These are phyloP conservation scores for Drosophila nigricruria DNA, from an alignment of 2,888 invertebrate genomes.

Conservation along the genomic window DNA sequence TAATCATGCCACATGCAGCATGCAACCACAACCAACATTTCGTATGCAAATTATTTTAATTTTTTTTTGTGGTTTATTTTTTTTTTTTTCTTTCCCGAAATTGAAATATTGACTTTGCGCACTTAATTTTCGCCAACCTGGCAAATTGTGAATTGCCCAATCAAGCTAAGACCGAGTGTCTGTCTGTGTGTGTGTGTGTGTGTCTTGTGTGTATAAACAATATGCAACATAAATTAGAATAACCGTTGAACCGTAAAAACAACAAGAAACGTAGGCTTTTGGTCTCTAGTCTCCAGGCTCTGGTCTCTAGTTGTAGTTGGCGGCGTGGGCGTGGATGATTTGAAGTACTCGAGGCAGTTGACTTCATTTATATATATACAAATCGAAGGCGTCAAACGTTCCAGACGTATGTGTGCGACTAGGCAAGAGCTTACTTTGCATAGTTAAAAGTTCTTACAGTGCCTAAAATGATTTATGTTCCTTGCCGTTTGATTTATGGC, in stretches of 20 bases:
- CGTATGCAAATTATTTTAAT: constrained; percentile 69
- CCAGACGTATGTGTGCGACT: constrained; percentile 28
- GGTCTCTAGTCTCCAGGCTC: constrained; percentile 4
- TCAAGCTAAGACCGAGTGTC: constrained; percentile 44
- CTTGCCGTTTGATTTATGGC: constrained; percentile 42
- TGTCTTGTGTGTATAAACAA: constrained; percentile 41
- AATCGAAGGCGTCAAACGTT: constrained; percentile 49
- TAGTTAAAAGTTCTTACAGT: constrained; percentile 51
- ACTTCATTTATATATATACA: constrained; percentile 35
- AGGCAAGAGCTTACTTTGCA: constrained; percentile 41
- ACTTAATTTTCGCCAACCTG: constrained; percentile 73
- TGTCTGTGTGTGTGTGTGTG: constrained; percentile 13
- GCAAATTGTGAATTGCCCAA: constrained; percentile 77
- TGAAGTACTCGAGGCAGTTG: constrained; percentile 51
- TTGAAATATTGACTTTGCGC: constrained; percentile 81
- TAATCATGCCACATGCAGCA: constrained; percentile 57
- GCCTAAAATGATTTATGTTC: constrained; percentile 61
- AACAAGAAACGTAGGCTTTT: constrained; percentile 40
- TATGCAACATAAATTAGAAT: constrained; percentile 77
- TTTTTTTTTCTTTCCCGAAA: constrained; percentile 45
- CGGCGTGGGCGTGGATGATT: constrained; percentile 62
- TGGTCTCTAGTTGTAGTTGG: constrained; percentile 12
- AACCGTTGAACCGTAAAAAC: constrained; percentile 50
- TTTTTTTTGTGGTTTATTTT: constrained; percentile 14
- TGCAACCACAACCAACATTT: constrained; percentile 37